phyloP scores from a whole-genome alignment of 2,113 vertebrate species.

The Zosterops pallidus region DNA sequence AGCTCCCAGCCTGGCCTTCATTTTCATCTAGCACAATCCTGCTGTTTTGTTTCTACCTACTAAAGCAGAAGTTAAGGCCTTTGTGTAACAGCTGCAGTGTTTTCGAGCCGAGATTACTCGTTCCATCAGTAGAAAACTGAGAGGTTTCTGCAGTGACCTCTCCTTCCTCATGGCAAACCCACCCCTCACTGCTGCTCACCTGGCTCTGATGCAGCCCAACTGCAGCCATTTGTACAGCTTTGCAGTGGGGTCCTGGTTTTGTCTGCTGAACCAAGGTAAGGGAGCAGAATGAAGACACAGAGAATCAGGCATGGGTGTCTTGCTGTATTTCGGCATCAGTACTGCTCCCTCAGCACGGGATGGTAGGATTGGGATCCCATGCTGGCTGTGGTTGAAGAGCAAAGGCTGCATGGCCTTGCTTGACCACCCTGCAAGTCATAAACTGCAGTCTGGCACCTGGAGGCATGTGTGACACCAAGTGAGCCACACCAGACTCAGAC shows the following conservation, averaged over 20 bases:
- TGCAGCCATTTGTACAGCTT: neutral
- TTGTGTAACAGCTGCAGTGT: neutral
- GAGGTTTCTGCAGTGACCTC: neutral
- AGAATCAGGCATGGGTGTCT: neutral
- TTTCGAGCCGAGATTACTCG: neutral
- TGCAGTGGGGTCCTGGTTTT: neutral
- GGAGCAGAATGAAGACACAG: neutral
- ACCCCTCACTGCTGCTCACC: neutral
- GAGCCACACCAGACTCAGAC: neutral
- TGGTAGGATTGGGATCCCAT: fast-evolving
- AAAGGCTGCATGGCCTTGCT: neutral
- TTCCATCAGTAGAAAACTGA: fast-evolving
- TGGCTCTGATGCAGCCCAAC: fast-evolving
- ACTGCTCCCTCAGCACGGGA: fast-evolving
- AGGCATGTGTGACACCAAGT: neutral
- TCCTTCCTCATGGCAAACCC: neutral
- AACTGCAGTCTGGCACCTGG: neutral
- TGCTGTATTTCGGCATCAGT: fast-evolving
- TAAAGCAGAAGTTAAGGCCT: neutral
- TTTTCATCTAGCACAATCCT: neutral
- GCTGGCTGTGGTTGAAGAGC: neutral
- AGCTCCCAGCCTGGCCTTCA: neutral
- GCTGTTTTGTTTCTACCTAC: neutral
- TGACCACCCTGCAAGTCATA: neutral
- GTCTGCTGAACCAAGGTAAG: neutral